A percentile compares a stretch with the other conserved stretches of the same genome.
Evolutionary conservation across 2,888 invertebrate genomes (phyloP).

Genomic region (Labia minor): DNA sequence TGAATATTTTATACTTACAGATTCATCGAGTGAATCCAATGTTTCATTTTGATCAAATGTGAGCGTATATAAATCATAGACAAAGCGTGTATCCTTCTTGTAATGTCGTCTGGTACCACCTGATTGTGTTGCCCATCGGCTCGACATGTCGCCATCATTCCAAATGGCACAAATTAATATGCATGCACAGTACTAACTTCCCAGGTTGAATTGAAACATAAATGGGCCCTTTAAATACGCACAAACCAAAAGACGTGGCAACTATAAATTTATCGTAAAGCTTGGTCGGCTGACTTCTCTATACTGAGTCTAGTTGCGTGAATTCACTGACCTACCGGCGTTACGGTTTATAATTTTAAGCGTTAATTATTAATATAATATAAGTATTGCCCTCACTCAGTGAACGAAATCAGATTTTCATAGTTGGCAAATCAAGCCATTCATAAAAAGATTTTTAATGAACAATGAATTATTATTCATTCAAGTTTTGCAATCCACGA

Average conservation of each 20-base stretch:
- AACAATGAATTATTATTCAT: no score
- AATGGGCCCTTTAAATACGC: no score
- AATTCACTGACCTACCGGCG: not conserved
- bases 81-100: slow-evolving; percentile 75
- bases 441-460: no score
- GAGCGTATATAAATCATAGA: slow-evolving; percentile 72
- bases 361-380: no score
- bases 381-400: no score
- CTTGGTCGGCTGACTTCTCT: not conserved
- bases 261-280: no score
- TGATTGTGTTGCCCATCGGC: slow-evolving; percentile 14
- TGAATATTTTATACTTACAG: no score
- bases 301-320: not conserved
- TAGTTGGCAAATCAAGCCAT: no score
- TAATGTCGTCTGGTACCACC: slow-evolving; percentile 52
- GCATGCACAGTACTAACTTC: no score
- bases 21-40: slow-evolving; percentile 57
- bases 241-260: no score
- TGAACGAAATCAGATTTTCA: no score
- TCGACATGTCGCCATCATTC: not conserved
- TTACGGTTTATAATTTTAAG: not conserved
- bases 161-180: not conserved
- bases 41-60: slow-evolving; percentile 75
- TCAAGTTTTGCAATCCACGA: no score
- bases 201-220: not conserved